Evolutionary conservation across 2,888 invertebrate genomes (phyloP).

Genomic region (Macropis europaea): DNA sequence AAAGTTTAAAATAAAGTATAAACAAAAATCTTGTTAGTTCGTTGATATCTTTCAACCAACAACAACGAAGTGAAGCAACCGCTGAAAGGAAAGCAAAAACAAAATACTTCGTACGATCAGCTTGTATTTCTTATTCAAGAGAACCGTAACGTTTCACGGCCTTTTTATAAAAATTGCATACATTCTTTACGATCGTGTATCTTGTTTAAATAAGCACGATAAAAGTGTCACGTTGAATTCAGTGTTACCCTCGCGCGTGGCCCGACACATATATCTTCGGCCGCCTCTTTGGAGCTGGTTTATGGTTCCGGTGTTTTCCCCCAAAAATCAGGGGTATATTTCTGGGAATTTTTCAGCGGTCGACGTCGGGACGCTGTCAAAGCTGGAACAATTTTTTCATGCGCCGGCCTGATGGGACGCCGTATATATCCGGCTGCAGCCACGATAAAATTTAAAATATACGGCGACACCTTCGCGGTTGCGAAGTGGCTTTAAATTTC

Average conservation of each 20-base stretch:
- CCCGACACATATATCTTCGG: neutral
- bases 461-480: conserved; percentile 62
- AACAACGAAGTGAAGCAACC: too few species aligned
- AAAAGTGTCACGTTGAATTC: too few species aligned
- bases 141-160: too few species aligned
- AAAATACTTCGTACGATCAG: too few species aligned
- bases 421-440: conserved; percentile 45
- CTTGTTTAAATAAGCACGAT: too few species aligned
- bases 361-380: conserved; percentile 45
- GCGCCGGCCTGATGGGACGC: conserved; percentile 25
- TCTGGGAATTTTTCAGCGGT: conserved; percentile 36
- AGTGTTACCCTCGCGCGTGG: neutral
- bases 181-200: too few species aligned
- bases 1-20: too few species aligned
- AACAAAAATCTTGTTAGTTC: too few species aligned
- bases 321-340: conserved; percentile 36
- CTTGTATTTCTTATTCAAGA: too few species aligned
- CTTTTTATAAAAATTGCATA: too few species aligned
- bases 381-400: conserved; percentile 56
- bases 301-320: conserved; percentile 1
- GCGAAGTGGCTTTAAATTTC: conserved; percentile 71
- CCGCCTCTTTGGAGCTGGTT: neutral
- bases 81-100: too few species aligned
- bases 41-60: too few species aligned
- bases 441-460: conserved; percentile 71